Evolutionary conservation across 2,797 vertebrate genomes (phyloP), one percentile per base, ranked within the genome.

Genomic region (Borostomias antarcticus): DNA sequence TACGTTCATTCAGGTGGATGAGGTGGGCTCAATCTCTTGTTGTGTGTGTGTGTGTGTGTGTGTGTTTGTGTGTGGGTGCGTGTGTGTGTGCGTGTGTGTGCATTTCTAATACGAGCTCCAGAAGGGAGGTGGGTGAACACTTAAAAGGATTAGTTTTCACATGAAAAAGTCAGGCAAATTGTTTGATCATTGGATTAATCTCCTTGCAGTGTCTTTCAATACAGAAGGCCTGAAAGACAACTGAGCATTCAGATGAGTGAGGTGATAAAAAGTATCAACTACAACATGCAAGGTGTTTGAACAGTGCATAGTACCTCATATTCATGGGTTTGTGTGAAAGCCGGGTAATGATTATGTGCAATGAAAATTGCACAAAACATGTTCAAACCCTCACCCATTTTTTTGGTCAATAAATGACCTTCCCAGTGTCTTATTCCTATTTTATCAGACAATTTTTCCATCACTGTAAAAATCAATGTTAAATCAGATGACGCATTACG

Each of bases 61-160:
- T n/a, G n/a, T n/a, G n/a, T n/a, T n/a, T n/a, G n/a, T n/a, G n/a
- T n/a, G n/a, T n/a, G n/a, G n/a, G n/a, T n/a, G n/a, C n/a, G n/a
- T n/a, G n/a, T n/a, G n/a, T n/a, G n/a, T n/a, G n/a, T n/a, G n/a
- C n/a, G n/a, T n/a, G n/a, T n/a, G n/a, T n/a, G n/a, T n/a, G n/a
- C n/a, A n/a, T n/a, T n/a, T n/a, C 40, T 48, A 59, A 67, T 35
- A 70, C 35, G 53, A 50, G 43, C 59, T 51, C 58, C 47, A 21
- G 37, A 15, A 26, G 23, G 15, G 35, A 52, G 47, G 64, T 19
- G 54, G 50, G 35, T 21, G 25, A 33, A 61, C 64, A 63, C 56
- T 64, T 67, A 77, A 52, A 70, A 53, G 37, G 75, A 70, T 73
- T 77, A 63, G 9, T n/a, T 30, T 58, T 48, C 60, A 15, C 17